Base-by-base conservation (phyloP, 2,797 vertebrate genomes). In the Mormyrus proboscirostris region DNA sequence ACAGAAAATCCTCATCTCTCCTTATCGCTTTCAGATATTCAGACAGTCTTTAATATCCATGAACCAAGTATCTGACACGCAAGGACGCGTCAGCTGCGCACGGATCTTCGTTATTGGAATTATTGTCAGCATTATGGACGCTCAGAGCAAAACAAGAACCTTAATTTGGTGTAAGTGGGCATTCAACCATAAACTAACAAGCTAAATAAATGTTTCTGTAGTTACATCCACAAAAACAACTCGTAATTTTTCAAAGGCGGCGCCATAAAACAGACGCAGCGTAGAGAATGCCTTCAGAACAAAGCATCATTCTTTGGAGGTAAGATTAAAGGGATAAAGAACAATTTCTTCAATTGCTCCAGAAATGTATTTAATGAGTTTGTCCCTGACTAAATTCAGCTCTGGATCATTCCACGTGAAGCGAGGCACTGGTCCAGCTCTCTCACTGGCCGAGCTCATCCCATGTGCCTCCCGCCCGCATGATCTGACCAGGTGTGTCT, bases 401-500 rank as follows among this genome's bases (percentile, higher is more conserved):
- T 19, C 16, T 47, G 73, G 73, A 79, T 79, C 73, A 44, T 79
- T 79, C 73, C 19, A 44, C n/a, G 25, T 47, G 73, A 79, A 79
- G 38, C 73, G 0, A 19, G 41, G 73, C 73, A 3, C 14, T 5
- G 19, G 38, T 41, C 16, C 33, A 19, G 41, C 6, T 1, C 16
- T 16, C 38, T 44, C 6, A 38, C 12, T n/a, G 38, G 33, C 16
- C 9, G 33, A 8, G 38, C 73, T 41, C 38, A 44, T 19, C 16
- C 29, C 9, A 38, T 33, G 12, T n/a, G 12, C 41, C 57, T 29
- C 16, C 83, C 53, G 83, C 14, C 25, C 62, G 10, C 62, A 9
- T 53, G 47, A 53, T 33, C 59, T 76, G 19, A 7, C 84, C 89
- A 89, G 89, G 89, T 89, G 89, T 87, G 62, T 87, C 62, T 87